phyloP scores from a whole-genome alignment of 2,797 vertebrate genomes.

The Notolepis coatsorum region DNA sequence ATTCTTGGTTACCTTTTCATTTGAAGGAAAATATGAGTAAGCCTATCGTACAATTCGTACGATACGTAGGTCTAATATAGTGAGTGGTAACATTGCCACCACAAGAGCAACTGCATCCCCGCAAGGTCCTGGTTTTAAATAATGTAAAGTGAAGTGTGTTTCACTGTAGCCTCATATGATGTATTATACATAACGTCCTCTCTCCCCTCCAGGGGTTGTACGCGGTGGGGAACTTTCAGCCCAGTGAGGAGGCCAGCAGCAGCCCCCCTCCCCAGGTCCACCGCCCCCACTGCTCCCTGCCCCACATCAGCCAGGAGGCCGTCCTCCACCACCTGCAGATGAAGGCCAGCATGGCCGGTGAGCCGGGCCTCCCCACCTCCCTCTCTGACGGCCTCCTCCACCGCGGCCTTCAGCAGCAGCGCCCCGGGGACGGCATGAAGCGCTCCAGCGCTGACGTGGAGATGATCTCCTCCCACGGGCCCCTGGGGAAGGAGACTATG shows the following conservation, averaged over 20 bases:
- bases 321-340: slow-evolving; percentile 86
- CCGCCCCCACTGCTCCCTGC: slow-evolving; percentile 84
- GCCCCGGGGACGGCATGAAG: slow-evolving; percentile 84
- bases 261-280: slow-evolving; percentile 72
- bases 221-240: slow-evolving; percentile 96
- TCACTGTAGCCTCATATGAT: background rate
- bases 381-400: slow-evolving; percentile 88
- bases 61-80: too few species aligned
- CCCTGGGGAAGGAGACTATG: slow-evolving; percentile 89
- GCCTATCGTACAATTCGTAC: too few species aligned
- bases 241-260: slow-evolving; percentile 85
- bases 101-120: too few species aligned
- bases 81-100: too few species aligned
- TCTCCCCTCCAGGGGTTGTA: slow-evolving; percentile 87
- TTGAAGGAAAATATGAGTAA: too few species aligned
- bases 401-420: slow-evolving; percentile 75
- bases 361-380: slow-evolving; percentile 81
- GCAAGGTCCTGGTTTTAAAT: too few species aligned
- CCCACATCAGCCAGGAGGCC: slow-evolving; percentile 90
- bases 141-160: background rate
- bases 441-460: slow-evolving; percentile 88
- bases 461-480: slow-evolving; percentile 87
- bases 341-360: slow-evolving; percentile 85
- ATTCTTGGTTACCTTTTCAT: too few species aligned
- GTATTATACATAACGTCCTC: slow-evolving; percentile 25